A percentile compares a stretch with the other conserved stretches of the same genome.
Conservation (phyloP, 2,888 invertebrate species). For the Cryptocephalus primarius region DNA sequence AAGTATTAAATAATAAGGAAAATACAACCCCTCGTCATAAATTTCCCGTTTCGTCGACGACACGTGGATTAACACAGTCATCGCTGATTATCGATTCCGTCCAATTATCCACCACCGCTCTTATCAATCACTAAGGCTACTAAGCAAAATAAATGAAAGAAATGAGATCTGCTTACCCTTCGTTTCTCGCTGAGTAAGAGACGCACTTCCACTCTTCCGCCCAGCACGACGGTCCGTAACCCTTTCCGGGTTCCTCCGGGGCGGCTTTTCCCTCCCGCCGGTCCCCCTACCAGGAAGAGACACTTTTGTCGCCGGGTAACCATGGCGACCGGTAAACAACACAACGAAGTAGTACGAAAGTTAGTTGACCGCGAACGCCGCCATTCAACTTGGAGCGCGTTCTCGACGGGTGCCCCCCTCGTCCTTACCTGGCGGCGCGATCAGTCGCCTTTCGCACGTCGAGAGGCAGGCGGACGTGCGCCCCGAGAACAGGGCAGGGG, state of each 20-base stretch:
- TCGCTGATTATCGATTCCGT: slow-evolving; percentile 22
- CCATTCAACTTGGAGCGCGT: too few relatives aligned
- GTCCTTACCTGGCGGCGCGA: too few relatives aligned
- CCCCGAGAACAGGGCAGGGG: too few relatives aligned
- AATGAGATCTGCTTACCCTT: too few relatives aligned
- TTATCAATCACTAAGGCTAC: slow-evolving; percentile 5
- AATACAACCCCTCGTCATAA: too few relatives aligned
- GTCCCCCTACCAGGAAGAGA: slow-evolving; percentile 13
- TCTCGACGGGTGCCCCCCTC: too few relatives aligned
- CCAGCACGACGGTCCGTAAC: neutral
- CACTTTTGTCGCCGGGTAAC: slow-evolving; percentile 11
- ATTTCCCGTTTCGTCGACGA: too few relatives aligned
- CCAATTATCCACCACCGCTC: slow-evolving; percentile 2
- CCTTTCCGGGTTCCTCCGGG: neutral
- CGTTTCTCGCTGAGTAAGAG: neutral
- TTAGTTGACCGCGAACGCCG: neutral
- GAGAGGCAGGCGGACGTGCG: too few relatives aligned
- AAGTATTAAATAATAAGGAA: too few relatives aligned
- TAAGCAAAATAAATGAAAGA: neutral
- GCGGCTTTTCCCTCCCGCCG: slow-evolving; percentile 6
- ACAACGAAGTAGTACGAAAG: slow-evolving; percentile 6
- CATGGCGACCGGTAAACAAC: slow-evolving; percentile 25
- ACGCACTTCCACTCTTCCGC: neutral
- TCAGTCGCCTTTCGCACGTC: too few relatives aligned
- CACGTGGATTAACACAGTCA: slow-evolving; percentile 16